Percentiles rank a stretch among this genome's conserved stretches.
These are phyloP conservation scores for Lordiphosa andalusiaca DNA, from an alignment of 2,888 invertebrate genomes.

Conservation along the genomic window DNA sequence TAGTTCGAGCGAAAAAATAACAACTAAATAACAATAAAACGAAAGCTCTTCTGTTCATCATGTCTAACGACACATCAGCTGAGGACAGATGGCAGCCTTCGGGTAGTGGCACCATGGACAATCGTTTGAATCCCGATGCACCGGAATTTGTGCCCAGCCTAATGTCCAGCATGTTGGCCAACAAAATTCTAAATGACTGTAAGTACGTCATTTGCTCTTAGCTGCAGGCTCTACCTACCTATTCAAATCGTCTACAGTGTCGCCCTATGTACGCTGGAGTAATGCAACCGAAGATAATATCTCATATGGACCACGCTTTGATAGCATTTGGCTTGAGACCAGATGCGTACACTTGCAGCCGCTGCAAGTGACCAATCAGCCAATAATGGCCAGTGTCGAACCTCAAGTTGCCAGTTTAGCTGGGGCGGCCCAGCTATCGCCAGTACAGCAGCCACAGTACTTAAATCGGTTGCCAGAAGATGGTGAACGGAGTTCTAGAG, in stretches of 20 bases:
- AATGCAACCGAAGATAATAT: conserved; percentile 22
- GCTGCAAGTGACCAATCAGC: conserved; percentile 8
- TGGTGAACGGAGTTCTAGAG: too few species aligned
- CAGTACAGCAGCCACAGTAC: background rate
- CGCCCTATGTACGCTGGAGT: conserved; percentile 42
- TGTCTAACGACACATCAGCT: background rate
- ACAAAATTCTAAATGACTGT: conserved; percentile 41
- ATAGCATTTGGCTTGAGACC: conserved; percentile 53
- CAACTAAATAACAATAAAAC: background rate
- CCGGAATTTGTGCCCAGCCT: conserved; percentile 55
- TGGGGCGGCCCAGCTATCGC: background rate
- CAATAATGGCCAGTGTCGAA: conserved; percentile 12
- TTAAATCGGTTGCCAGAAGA: too few species aligned
- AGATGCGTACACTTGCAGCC: conserved; percentile 7
- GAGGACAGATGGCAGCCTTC: conserved; percentile 12
- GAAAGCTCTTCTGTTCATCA: background rate
- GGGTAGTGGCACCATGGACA: conserved; percentile 32
- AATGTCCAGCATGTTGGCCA: conserved; percentile 21
- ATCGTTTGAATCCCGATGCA: conserved; percentile 57
- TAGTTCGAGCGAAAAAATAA: background rate
- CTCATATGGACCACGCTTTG: conserved; percentile 47
- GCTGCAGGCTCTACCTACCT: too few species aligned
- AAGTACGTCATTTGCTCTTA: conserved; percentile 5
- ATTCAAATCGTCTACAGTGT: conserved; percentile 29
- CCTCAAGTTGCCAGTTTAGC: conserved; percentile 20